Base-by-base conservation (phyloP, 2,797 vertebrate species). In the Australoheros facetus region DNA sequence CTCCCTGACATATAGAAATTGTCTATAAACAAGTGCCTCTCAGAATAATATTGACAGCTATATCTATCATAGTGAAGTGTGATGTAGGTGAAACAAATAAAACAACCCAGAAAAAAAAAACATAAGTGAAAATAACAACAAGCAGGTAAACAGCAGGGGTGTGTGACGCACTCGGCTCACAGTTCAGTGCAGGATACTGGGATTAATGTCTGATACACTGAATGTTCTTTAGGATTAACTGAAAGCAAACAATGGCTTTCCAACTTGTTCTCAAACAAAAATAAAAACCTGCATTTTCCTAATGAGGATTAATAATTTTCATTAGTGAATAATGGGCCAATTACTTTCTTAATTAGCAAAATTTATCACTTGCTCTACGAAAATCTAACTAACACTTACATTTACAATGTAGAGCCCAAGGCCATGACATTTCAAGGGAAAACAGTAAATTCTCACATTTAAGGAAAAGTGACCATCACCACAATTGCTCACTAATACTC, bases 1-100 rank as follows among this genome's bases (percentile, higher is more conserved):
- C 77, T 78, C 58, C 70, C 71, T 86, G 90, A 86, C 90, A 87
- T 91, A 90, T 90, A 85, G 84, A 89, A 82, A 87, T 81, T 74
- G 26, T 85, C 82, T 82, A 85, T 81, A 88, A 80, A 75, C 71
- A 48, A 71, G 78, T 77, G 72, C 53, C 79, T 75, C 71, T 78
- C 76, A 62, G 66, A 85, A 78, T 48, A 75, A 81, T 88, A 89
- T 88, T 80, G 84, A 83, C 79, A 80, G 71, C 76, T 26, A 37
- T 84, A 69, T 69, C 42, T 69, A 69, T 69, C 64, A 48, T 2
- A 48, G 16, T 17, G 45, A 48, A 17, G 16, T 48, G 45, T 7
- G 14, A 48, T 48, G 45, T 48, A 69, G 83, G 85, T 84, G 81
- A 39, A 59, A 73, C 56, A 75, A 37, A 83, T 80, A 66, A 45